phyloP scores from a whole-genome alignment of 2,888 invertebrate species.

The Pyrochroa serraticornis region DNA sequence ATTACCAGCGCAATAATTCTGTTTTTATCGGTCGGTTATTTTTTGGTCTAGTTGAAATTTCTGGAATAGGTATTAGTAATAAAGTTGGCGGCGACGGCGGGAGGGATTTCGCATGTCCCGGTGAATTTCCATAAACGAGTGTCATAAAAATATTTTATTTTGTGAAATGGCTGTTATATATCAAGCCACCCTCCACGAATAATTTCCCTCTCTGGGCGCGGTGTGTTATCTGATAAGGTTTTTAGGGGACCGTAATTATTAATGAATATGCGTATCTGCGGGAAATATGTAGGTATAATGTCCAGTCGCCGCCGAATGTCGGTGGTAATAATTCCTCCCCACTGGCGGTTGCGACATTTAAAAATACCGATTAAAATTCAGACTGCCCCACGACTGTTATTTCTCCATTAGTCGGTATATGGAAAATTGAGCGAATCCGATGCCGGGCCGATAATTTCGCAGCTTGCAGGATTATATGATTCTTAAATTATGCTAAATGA shows the following conservation, averaged over 20 bases:
- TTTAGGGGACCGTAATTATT: constrained; percentile 12
- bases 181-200: constrained; percentile 43
- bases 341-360: too few species aligned
- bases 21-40: not conserved
- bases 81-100: too few species aligned
- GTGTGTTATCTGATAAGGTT: constrained; percentile 21
- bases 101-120: constrained; percentile 42
- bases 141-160: constrained; percentile 53
- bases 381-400: too few species aligned
- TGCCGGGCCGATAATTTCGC: constrained; percentile 18
- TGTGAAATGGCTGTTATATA: constrained; percentile 47
- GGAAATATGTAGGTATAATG: not conserved
- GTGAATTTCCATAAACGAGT: constrained; percentile 50
- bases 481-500: constrained; percentile 48
- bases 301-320: too few species aligned
- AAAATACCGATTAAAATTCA: too few species aligned
- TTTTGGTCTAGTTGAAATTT: too few species aligned
- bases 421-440: not conserved
- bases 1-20: constrained; percentile 10
- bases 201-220: constrained; percentile 36
- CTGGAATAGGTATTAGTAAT: too few species aligned
- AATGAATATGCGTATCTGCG: constrained; percentile 19
- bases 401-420: too few species aligned
- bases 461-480: constrained; percentile 18
- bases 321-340: too few species aligned